Conservation (phyloP, 2,797 vertebrate genomes). For the Prunella strophiata region DNA sequence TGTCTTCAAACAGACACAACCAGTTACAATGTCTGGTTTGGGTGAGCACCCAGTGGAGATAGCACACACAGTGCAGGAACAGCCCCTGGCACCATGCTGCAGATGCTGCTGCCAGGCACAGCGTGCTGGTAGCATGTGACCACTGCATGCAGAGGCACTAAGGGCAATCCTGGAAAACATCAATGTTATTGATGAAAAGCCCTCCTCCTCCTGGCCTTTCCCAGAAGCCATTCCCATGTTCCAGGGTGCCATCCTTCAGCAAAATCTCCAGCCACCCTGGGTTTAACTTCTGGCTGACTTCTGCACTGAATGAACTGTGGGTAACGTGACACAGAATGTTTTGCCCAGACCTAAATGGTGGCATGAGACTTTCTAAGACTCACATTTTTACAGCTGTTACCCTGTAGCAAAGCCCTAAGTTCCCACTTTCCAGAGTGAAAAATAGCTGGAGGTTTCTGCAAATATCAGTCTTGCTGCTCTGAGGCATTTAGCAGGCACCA, state of each 20-base stretch:
- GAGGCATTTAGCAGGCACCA: not conserved
- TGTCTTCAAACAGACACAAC: not conserved
- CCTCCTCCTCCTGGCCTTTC: fast-evolving
- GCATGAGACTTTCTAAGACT: not conserved
- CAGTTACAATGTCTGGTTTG: not conserved
- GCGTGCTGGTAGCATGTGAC: fast-evolving
- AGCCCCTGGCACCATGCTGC: not conserved
- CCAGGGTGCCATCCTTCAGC: not conserved
- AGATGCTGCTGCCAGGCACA: not conserved
- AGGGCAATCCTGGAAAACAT: not conserved
- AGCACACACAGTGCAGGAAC: fast-evolving
- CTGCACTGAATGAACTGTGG: not conserved
- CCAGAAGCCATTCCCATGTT: not conserved
- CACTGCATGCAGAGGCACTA: not conserved
- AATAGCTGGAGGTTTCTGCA: not conserved
- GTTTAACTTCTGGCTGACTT: not conserved
- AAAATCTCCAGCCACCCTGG: not conserved
- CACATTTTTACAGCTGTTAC: not conserved
- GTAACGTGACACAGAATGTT: not conserved
- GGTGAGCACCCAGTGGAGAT: not conserved
- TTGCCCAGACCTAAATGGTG: not conserved
- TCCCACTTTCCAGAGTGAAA: not conserved
- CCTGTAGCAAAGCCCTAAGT: not conserved
- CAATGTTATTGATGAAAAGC: not conserved
- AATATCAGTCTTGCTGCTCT: not conserved